These are phyloP conservation scores for Oreotrochilus melanogaster DNA, from an alignment of 2,113 vertebrate species.

Conservation along the genomic window DNA sequence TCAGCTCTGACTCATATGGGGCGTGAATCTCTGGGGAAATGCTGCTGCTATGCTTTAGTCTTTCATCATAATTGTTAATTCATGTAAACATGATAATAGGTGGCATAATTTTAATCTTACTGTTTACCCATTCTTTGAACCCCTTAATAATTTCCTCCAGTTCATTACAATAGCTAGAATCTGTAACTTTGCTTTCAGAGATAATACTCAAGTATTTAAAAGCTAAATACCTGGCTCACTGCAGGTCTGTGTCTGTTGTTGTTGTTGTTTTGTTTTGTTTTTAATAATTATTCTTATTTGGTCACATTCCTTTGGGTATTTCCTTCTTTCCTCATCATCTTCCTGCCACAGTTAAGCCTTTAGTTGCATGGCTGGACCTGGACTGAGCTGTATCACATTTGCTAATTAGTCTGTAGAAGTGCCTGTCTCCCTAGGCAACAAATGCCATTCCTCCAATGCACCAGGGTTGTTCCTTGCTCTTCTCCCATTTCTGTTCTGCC, in stretches of 20 bases:
- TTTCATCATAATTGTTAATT: constrained; percentile 52
- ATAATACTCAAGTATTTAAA: not conserved
- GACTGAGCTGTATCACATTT: not conserved
- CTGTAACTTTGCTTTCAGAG: not conserved
- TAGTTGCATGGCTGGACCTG: not conserved
- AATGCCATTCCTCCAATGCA: not conserved
- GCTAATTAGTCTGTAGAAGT: not conserved
- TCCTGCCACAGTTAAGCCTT: not conserved
- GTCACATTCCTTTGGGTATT: not conserved
- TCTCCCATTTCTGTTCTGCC: not conserved
- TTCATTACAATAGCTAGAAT: not conserved
- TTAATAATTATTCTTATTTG: not conserved
- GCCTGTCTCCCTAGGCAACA: not conserved
- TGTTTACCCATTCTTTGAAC: constrained; percentile 14
- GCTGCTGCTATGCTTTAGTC: constrained; percentile 17
- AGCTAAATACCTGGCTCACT: not conserved
- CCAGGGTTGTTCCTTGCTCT: not conserved
- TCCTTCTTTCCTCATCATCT: not conserved
- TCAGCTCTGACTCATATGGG: constrained; percentile 44
- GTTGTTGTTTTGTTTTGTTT: not conserved
- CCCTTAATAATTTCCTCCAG: not conserved
- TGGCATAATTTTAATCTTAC: not conserved
- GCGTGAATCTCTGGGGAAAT: constrained; percentile 47
- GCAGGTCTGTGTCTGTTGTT: not conserved
- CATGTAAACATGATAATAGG: constrained; percentile 20